A percentile compares a stretch with the other conserved stretches of the same genome.
phyloP scores from a whole-genome alignment of 2,797 vertebrate genomes.

The Micropoecilia bifurca region DNA sequence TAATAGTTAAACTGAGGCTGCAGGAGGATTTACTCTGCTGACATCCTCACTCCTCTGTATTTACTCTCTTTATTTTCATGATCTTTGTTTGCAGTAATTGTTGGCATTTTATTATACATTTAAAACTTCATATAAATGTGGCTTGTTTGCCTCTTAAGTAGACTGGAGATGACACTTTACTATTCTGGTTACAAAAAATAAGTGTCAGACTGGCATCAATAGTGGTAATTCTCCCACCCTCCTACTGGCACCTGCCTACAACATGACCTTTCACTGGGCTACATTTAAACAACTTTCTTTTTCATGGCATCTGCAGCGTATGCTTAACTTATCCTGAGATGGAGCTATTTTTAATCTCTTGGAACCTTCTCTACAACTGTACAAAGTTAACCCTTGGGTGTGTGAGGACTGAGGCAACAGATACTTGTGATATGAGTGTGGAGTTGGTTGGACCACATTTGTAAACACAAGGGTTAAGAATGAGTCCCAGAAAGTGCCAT shows the following conservation, averaged over 20 bases:
- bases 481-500: neutral
- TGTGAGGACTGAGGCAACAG: too few relatives aligned
- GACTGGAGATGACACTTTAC: neutral
- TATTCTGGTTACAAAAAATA: neutral
- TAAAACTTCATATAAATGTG: neutral
- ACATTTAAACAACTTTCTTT: neutral
- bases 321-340: neutral
- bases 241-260: neutral
- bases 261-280: neutral
- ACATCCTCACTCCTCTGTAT: neutral
- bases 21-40: neutral
- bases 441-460: too few relatives aligned
- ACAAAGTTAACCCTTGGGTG: neutral
- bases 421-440: too few relatives aligned
- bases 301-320: neutral
- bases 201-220: neutral
- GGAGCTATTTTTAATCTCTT: neutral
- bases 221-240: neutral
- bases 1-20: neutral
- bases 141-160: neutral
- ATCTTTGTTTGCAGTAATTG: neutral
- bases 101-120: neutral
- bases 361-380: neutral
- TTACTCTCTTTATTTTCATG: neutral
- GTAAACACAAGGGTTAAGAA: neutral